phyloP scores from a whole-genome alignment of 1,140 invertebrate genomes.

The Solenopsis fugax region DNA sequence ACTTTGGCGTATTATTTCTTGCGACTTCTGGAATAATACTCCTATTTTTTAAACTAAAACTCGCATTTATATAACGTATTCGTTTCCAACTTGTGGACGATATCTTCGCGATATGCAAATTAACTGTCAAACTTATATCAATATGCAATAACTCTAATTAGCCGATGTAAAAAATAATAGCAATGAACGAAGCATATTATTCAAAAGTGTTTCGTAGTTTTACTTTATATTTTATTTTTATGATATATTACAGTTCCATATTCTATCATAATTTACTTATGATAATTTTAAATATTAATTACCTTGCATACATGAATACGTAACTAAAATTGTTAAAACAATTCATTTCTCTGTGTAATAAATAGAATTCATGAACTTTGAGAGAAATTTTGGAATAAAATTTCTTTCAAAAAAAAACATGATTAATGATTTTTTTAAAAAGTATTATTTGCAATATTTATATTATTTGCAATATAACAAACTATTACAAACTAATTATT shows the following conservation, averaged over 20 bases:
- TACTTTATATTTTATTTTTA: background rate
- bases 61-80: slow-evolving; percentile 57
- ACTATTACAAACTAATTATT: background rate
- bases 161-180: slow-evolving; percentile 5
- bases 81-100: background rate
- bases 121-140: slow-evolving; percentile 60
- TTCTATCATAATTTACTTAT: background rate
- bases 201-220: background rate
- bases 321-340: background rate
- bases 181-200: slow-evolving; percentile 11
- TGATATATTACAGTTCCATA: background rate
- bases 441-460: background rate
- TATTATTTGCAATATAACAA: background rate
- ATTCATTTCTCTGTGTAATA: background rate
- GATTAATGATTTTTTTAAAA: slow-evolving; percentile 16
- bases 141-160: slow-evolving; percentile 51
- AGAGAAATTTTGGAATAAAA: background rate
- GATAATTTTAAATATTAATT: slow-evolving; percentile 2
- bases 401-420: background rate
- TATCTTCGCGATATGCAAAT: slow-evolving; percentile 18
- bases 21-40: background rate
- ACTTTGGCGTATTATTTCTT: background rate
- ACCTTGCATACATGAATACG: background rate
- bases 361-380: background rate
- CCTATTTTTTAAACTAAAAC: background rate